Percentiles rank a stretch among this genome's conserved stretches.
These are phyloP conservation scores for Schizotus pectinicornis DNA, from an alignment of 2,888 invertebrate species.

Conservation along the genomic window DNA sequence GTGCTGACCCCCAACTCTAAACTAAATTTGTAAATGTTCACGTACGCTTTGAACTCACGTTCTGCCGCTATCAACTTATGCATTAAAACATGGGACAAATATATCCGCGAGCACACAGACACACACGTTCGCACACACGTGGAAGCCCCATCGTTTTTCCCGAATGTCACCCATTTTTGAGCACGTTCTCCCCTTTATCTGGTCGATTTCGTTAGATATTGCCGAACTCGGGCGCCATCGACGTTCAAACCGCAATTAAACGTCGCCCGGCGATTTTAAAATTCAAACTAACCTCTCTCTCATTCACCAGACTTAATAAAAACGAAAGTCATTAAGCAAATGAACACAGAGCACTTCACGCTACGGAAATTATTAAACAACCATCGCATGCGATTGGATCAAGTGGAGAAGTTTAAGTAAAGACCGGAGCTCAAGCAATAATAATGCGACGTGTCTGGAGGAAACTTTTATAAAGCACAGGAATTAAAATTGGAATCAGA, in stretches of 20 bases:
- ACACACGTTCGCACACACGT: too few relatives aligned
- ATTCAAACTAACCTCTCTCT: neutral
- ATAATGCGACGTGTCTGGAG: too few relatives aligned
- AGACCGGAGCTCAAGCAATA: too few relatives aligned
- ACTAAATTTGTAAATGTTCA: conserved; percentile 49
- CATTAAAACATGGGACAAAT: conserved; percentile 41
- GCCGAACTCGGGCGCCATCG: conserved; percentile 4
- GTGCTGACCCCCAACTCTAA: conserved; percentile 31
- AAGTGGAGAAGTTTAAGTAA: too few relatives aligned
- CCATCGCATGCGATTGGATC: conserved; percentile 7
- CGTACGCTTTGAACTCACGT: conserved; percentile 41
- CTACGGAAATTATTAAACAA: conserved; percentile 17
- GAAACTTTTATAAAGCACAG: neutral
- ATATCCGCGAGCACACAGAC: neutral
- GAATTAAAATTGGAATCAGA: conserved; percentile 5
- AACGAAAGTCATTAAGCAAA: conserved; percentile 19
- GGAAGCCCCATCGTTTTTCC: conserved; percentile 10
- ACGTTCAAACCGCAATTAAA: conserved; percentile 7
- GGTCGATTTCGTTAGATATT: conserved; percentile 15
- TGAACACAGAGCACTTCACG: conserved; percentile 10
- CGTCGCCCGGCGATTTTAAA: conserved; percentile 2
- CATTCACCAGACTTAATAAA: conserved; percentile 8
- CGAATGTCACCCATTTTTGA: conserved; percentile 21
- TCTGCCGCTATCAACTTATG: conserved; percentile 40
- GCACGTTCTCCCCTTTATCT: conserved; percentile 19